These are phyloP conservation scores for Opisthocomus hoazin DNA, from an alignment of 2,113 vertebrate species.

Conservation along the genomic window DNA sequence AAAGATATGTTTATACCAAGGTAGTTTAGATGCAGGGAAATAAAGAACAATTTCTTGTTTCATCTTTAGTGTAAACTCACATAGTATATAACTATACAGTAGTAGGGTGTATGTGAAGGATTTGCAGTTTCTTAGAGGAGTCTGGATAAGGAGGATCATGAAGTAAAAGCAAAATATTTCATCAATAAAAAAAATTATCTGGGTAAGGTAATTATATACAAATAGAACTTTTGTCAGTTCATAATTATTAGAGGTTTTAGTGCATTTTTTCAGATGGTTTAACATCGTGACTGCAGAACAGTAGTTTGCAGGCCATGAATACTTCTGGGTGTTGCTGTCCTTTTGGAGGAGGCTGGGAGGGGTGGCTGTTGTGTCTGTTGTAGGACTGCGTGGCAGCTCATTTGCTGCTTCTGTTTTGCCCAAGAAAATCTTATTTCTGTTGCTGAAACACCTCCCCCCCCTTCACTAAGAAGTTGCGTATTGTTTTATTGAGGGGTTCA, in stretches of 20 bases:
- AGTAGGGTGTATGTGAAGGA: background rate
- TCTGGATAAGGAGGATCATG: background rate
- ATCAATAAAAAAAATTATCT: background rate
- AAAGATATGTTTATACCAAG: background rate
- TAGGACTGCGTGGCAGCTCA: no score
- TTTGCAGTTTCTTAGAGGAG: background rate
- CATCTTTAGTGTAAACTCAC: background rate
- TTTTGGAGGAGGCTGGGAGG: background rate
- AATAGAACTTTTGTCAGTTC: background rate
- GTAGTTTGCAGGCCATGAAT: background rate
- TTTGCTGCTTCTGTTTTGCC: background rate
- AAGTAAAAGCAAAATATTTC: background rate
- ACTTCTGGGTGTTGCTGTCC: background rate
- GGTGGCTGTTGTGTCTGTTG: background rate
- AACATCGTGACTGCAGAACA: background rate
- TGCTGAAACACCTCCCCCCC: background rate
- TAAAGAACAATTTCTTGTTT: background rate
- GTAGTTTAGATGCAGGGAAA: background rate
- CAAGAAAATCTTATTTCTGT: background rate
- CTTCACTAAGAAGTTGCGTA: background rate
- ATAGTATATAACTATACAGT: background rate
- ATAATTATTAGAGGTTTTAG: background rate
- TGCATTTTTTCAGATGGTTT: background rate
- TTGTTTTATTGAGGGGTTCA: background rate
- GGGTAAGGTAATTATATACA: background rate